These are phyloP conservation scores for Eristalis arbustorum DNA, from an alignment of 2,888 invertebrate genomes.

Conservation along the genomic window DNA sequence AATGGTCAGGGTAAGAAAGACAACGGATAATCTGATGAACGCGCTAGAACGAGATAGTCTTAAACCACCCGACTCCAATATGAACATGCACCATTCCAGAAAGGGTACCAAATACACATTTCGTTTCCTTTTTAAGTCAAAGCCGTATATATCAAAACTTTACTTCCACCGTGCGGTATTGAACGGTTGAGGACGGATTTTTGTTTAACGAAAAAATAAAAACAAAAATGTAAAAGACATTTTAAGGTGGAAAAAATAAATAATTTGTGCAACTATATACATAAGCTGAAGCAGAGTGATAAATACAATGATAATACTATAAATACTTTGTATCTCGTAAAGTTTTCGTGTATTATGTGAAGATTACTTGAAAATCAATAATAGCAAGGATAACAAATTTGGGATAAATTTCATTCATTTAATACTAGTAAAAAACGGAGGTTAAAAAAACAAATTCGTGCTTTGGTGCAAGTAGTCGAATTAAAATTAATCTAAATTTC, in stretches of 20 bases:
- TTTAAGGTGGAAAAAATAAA: slow-evolving; percentile 12
- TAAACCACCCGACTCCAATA: neutral
- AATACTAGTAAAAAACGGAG: neutral
- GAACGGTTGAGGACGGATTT: slow-evolving; percentile 11
- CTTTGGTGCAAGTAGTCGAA: neutral
- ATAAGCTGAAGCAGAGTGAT: neutral
- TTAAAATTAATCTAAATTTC: neutral
- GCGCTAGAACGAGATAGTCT: neutral
- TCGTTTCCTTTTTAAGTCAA: slow-evolving; percentile 44
- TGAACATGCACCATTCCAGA: neutral
- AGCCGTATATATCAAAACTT: slow-evolving; percentile 39
- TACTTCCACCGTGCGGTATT: slow-evolving; percentile 27
- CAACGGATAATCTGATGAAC: neutral
- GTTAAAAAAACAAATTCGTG: neutral
- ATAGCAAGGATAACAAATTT: slow-evolving; percentile 44
- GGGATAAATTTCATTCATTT: slow-evolving; percentile 17
- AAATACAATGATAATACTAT: too few species aligned
- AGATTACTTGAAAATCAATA: slow-evolving; percentile 51
- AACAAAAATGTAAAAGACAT: neutral
- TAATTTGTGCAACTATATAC: neutral
- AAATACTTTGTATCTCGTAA: neutral
- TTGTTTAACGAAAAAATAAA: neutral
- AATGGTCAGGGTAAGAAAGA: neutral
- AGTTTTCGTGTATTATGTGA: neutral
- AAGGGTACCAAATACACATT: slow-evolving; percentile 41